Percentiles rank a stretch among this genome's conserved stretches.
Evolutionary conservation across 2,113 vertebrate genomes (phyloP).

Genomic region (Asarcornis scutulata): DNA sequence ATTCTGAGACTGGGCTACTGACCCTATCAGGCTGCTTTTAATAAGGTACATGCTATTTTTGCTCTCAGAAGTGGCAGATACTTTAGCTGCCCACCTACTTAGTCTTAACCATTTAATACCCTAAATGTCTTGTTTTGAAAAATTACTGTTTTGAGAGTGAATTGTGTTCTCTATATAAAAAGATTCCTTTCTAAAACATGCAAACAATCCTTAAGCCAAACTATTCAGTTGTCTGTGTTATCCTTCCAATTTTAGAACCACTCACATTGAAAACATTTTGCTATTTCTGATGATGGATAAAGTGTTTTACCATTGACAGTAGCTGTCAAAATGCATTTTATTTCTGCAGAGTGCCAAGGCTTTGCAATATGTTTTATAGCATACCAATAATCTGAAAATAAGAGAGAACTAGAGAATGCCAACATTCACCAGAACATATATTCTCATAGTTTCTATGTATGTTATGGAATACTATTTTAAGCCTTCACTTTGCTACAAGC

Average conservation of each 20-base stretch:
- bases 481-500: not conserved
- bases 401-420: not conserved
- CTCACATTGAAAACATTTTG: not conserved
- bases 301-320: not conserved
- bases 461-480: not conserved
- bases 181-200: not conserved
- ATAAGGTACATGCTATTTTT: constrained; percentile 87
- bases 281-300: not conserved
- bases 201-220: not conserved
- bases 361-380: not conserved
- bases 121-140: not conserved
- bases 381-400: not conserved
- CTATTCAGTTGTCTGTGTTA: not conserved
- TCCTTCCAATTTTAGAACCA: not conserved
- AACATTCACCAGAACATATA: not conserved
- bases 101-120: constrained; percentile 73
- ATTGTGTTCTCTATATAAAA: not conserved
- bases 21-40: constrained; percentile 92
- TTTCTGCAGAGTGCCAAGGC: not conserved
- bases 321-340: constrained; percentile 10
- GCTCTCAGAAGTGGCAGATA: constrained; percentile 77
- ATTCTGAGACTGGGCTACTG: constrained; percentile 85
- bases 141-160: not conserved
- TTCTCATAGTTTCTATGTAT: not conserved
- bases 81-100: constrained; percentile 71